Base-by-base conservation (phyloP, 2,888 invertebrate species). In the Helleia helle region DNA sequence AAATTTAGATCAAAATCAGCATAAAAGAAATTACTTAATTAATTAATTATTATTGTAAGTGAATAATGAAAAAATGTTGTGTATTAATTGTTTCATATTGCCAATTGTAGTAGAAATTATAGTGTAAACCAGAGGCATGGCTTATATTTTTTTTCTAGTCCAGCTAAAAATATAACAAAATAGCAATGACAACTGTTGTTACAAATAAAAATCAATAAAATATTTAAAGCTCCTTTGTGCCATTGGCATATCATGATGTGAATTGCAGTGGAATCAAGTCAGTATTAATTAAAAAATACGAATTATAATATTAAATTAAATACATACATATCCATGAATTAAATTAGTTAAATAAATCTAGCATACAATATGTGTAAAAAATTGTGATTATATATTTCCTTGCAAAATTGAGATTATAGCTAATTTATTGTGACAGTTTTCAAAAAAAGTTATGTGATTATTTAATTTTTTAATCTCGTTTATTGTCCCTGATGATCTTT, bases 161-260 rank as follows among this genome's bases (percentile, higher is more conserved):
- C 34, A 8, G 22, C 34, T 34, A 34, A 34, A n/a, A 22, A 31
- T 31, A 11, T 17, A 18, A 9, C 1, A 31, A n/a, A 18, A 31
- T 31, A 18, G 22, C 22, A 22, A 7, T 31, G 17, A 17, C 11
- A 17, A 17, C 17, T 7, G 3, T 11, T 9, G 17, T n/a, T 8
- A 9, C 17, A 17, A 9, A 7, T 3, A 6, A 29, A n/a, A 8
- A n/a, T 31, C 3, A 31, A 18, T 18, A 18, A 6, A 31, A 17
- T 17, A 31, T 5, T 22, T 22, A 2, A 22, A 22, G 6, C 22
- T 22, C 8, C 8, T 2, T 8, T 12, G 29, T 31, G 18, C 31
- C 31, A 17, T 18, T 31, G 18, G 31, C 17, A 31, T 11, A 18
- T 18, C 31, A 31, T 31, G 22, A 22, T 22, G 22, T 22, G 22